These are phyloP conservation scores for Psittacara wagleri DNA, from an alignment of 2,113 vertebrate genomes.

Conservation along the genomic window DNA sequence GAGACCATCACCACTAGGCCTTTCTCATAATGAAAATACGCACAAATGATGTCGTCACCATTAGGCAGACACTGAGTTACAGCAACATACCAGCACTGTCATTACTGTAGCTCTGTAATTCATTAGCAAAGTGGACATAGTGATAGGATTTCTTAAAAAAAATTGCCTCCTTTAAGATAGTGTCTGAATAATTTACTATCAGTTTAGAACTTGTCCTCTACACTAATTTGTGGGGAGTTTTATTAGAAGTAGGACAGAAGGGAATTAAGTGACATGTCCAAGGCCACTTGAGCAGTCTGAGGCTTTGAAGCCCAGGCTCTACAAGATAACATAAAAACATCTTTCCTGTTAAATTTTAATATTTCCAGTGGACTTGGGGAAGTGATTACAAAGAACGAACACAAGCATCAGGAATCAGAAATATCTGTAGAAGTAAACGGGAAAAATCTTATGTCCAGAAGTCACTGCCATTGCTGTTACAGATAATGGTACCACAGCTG, in stretches of 20 bases:
- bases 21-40: not conserved
- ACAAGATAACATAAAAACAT: not conserved
- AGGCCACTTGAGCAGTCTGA: not conserved
- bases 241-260: not conserved
- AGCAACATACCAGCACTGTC: not conserved
- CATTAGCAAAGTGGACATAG: not conserved
- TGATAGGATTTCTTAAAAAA: not conserved
- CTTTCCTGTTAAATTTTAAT: not conserved
- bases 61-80: not conserved
- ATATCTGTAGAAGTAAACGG: slow-evolving; percentile 47
- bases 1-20: not conserved
- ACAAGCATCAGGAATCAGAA: slow-evolving; percentile 20
- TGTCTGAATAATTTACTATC: not conserved
- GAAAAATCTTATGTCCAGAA: slow-evolving; percentile 64
- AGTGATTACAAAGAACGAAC: not conserved
- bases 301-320: not conserved
- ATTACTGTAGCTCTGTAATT: not conserved
- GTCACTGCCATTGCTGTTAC: slow-evolving; percentile 45
- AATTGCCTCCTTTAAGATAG: not conserved
- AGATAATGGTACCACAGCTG: slow-evolving; percentile 62
- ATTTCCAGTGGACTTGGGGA: slow-evolving; percentile 8
- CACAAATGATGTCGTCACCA: not conserved
- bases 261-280: not conserved
- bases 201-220: not conserved
- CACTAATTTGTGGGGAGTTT: not conserved